A percentile compares a stretch with the other conserved stretches of the same genome.
phyloP scores from a whole-genome alignment of 2,113 vertebrate species.

The Toxotes chatareus region DNA sequence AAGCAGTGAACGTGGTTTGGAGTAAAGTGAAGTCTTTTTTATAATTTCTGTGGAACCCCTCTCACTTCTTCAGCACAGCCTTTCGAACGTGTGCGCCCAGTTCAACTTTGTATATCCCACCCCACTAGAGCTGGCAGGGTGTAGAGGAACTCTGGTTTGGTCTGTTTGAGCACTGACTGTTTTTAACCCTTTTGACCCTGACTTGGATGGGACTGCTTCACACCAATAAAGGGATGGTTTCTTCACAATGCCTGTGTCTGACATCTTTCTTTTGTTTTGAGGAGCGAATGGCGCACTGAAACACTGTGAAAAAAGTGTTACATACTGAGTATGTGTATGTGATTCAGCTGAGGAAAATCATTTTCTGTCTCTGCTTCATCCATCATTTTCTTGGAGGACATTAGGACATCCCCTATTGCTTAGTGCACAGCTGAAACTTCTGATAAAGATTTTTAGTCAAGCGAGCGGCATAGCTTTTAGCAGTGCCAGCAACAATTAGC shows the following conservation, averaged over 20 bases:
- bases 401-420: too few relatives aligned
- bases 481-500: neutral
- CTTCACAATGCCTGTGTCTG: constrained; percentile 67
- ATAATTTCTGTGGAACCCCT: constrained; percentile 53
- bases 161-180: constrained; percentile 74
- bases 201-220: constrained; percentile 60
- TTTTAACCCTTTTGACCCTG: constrained; percentile 63
- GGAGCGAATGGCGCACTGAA: neutral
- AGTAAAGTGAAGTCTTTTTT: constrained; percentile 58
- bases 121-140: constrained; percentile 27
- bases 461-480: neutral
- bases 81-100: constrained; percentile 20
- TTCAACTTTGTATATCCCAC: constrained; percentile 34
- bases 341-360: too few relatives aligned
- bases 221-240: constrained; percentile 79
- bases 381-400: too few relatives aligned
- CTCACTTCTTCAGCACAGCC: constrained; percentile 34
- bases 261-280: constrained; percentile 42
- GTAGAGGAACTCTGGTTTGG: constrained; percentile 48
- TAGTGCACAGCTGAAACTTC: too few relatives aligned
- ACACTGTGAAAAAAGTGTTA: neutral
- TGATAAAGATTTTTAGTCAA: too few relatives aligned
- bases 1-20: constrained; percentile 63
- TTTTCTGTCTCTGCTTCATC: too few relatives aligned
- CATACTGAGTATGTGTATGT: neutral